These are phyloP conservation scores for Neotoxoptera formosana DNA, from an alignment of 1,140 invertebrate genomes.

Conservation along the genomic window DNA sequence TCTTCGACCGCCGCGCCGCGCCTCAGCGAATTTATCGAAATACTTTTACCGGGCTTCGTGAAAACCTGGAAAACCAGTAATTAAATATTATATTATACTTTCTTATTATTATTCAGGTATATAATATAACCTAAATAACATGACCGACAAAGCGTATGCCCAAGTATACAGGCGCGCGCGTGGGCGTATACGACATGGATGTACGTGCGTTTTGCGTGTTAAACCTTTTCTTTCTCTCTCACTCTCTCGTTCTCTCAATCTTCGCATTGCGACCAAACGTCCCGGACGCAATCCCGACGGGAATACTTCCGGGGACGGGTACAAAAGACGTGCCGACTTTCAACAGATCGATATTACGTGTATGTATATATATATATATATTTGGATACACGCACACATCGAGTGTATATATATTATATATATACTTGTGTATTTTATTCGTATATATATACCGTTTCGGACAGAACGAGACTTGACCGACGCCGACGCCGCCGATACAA, in stretches of 20 bases:
- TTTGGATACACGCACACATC: background rate
- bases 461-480: constrained; percentile 16
- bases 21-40: background rate
- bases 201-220: background rate
- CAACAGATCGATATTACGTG: constrained; percentile 26
- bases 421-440: background rate
- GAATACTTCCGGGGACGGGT: constrained; percentile 54
- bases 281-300: constrained; percentile 31
- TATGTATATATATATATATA: background rate
- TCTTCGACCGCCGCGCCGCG: background rate
- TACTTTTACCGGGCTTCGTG: background rate
- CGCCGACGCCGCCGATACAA: constrained; percentile 43
- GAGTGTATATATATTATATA: background rate
- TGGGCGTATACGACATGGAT: background rate
- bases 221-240: constrained; percentile 29
- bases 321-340: constrained; percentile 55
- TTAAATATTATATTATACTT: background rate
- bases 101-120: background rate
- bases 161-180: background rate
- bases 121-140: background rate
- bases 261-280: constrained; percentile 27
- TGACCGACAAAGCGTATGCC: background rate
- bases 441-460: constrained; percentile 11
- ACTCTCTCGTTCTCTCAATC: background rate
- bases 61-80: background rate